Percentiles rank a stretch among this genome's conserved stretches.
Evolutionary conservation across 2,113 vertebrate genomes (phyloP).

Genomic region (Dipodomys stephensi): DNA sequence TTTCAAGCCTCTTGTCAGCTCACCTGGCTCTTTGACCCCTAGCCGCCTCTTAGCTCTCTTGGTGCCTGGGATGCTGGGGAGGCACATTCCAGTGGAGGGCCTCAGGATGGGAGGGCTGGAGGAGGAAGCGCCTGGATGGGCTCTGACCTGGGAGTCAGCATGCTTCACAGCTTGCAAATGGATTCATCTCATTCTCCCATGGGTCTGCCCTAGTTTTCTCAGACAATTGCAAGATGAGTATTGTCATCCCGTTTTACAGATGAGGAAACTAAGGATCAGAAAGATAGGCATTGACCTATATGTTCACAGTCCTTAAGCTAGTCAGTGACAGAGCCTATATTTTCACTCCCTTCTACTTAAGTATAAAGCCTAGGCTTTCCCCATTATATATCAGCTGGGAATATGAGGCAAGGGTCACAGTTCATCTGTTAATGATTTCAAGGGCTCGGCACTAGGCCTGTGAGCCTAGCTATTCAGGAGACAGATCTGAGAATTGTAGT

Average conservation of each 20-base stretch:
- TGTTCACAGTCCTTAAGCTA: neutral
- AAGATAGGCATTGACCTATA: neutral
- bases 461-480: too few species aligned
- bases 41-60: conserved; percentile 1
- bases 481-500: too few species aligned
- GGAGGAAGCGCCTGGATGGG: neutral
- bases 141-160: neutral
- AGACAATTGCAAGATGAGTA: neutral
- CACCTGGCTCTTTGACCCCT: conserved; percentile 47
- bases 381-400: neutral
- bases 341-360: neutral
- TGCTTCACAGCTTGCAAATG: neutral
- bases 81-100: conserved; percentile 1
- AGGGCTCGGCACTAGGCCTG: neutral
- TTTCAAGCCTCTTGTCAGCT: neutral
- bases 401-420: neutral
- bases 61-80: neutral
- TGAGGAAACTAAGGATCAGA: conserved; percentile 1
- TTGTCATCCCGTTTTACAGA: neutral
- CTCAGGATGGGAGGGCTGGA: neutral
- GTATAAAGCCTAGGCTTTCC: neutral
- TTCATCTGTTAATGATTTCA: neutral
- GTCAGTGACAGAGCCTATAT: neutral
- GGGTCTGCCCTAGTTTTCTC: neutral
- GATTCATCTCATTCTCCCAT: neutral